phyloP scores from a whole-genome alignment of 2,113 vertebrate genomes.

The Ia io region DNA sequence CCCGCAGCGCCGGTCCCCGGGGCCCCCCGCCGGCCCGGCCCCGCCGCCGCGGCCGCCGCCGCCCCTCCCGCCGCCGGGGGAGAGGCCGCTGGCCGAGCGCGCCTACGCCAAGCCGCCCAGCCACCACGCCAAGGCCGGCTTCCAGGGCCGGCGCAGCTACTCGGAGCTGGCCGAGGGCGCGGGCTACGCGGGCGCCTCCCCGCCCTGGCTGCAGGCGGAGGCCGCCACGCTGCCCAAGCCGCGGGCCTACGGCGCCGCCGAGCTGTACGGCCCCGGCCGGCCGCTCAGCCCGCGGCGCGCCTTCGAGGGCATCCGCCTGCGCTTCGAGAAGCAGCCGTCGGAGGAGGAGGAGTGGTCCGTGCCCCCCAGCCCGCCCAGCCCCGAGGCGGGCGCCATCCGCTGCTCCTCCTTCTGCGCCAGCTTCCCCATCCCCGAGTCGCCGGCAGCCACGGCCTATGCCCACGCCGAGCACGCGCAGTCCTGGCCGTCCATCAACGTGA shows the following conservation, averaged over 20 bases:
- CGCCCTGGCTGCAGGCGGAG: slow-evolving; percentile 90
- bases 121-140: slow-evolving; percentile 93
- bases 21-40: slow-evolving; percentile 83
- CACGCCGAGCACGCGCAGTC: slow-evolving; percentile 95
- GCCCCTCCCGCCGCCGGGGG: slow-evolving; percentile 86
- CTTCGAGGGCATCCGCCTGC: slow-evolving; percentile 91
- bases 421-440: slow-evolving; percentile 89
- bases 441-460: slow-evolving; percentile 87
- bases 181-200: slow-evolving; percentile 82
- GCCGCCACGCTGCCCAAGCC: slow-evolving; percentile 94
- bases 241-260: slow-evolving; percentile 89
- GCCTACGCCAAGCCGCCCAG: slow-evolving; percentile 90
- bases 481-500: slow-evolving; percentile 98
- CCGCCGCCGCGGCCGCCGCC: slow-evolving; percentile 86
- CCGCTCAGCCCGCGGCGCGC: slow-evolving; percentile 88
- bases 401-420: slow-evolving; percentile 94
- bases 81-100: slow-evolving; percentile 86
- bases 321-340: slow-evolving; percentile 94
- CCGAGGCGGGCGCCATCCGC: slow-evolving; percentile 87
- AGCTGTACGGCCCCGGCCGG: slow-evolving; percentile 84
- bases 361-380: slow-evolving; percentile 87
- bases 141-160: slow-evolving; percentile 96
- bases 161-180: slow-evolving; percentile 94
- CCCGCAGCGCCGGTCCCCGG: slow-evolving; percentile 91
- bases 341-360: slow-evolving; percentile 97